Evolutionary conservation across 2,113 vertebrate species (phyloP).

Genomic region (Megaleporinus macrocephalus): DNA sequence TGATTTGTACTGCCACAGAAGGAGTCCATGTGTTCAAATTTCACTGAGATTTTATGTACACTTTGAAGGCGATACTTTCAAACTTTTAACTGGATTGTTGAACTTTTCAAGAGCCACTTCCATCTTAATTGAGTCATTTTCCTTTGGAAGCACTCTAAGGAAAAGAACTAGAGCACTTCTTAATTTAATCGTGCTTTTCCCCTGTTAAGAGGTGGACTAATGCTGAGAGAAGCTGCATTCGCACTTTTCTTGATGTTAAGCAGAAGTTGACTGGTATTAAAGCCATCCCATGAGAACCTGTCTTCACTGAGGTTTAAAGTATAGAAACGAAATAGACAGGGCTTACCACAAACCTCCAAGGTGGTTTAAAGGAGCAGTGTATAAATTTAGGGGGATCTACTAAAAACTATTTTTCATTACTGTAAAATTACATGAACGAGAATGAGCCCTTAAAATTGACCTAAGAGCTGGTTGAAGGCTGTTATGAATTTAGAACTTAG

Average conservation of each 20-base stretch:
- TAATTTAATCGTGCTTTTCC: neutral
- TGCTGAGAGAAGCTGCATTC: neutral
- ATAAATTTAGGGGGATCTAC: too few species aligned
- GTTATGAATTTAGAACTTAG: too few species aligned
- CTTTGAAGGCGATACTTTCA: neutral
- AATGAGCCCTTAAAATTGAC: too few species aligned
- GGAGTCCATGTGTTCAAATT: neutral
- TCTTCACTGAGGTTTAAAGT: neutral
- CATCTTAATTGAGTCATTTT: neutral
- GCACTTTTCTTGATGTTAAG: neutral
- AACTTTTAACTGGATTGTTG: neutral
- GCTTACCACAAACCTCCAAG: constrained; percentile 23
- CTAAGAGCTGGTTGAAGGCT: too few species aligned
- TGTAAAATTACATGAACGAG: too few species aligned
- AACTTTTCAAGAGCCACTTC: neutral
- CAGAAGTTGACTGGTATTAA: neutral
- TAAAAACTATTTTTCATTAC: too few species aligned
- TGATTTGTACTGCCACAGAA: neutral
- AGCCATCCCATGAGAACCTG: neutral
- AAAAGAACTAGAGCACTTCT: neutral
- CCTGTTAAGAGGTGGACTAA: neutral
- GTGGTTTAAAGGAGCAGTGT: neutral
- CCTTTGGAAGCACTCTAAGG: neutral
- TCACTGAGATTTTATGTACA: neutral
- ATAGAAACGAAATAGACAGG: constrained; percentile 1